Evolutionary conservation across 2,888 invertebrate species (phyloP).

Genomic region (Caenorhabditis afra): DNA sequence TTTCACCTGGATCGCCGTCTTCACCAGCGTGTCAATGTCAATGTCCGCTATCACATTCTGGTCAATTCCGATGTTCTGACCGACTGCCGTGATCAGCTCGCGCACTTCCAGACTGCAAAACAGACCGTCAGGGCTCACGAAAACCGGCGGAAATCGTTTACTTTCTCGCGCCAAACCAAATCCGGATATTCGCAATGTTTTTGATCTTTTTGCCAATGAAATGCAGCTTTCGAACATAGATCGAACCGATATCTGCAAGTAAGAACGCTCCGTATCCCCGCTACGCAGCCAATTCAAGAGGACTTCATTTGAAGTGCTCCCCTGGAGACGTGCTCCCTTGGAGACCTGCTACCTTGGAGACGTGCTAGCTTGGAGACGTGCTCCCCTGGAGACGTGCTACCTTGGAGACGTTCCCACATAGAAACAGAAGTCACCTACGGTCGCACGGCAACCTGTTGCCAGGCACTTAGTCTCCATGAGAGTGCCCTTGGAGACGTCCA

Average conservation of each 20-base stretch:
- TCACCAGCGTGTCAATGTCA: conserved; percentile 76
- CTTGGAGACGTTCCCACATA: neutral
- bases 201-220: conserved; percentile 74
- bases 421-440: neutral
- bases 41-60: conserved; percentile 74
- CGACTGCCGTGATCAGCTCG: conserved; percentile 76
- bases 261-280: neutral
- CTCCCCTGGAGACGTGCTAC: neutral
- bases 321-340: no score
- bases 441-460: neutral
- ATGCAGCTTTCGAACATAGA: conserved; percentile 78
- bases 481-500: neutral
- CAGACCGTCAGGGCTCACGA: neutral
- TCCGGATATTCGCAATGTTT: conserved; percentile 75
- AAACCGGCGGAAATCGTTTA: conserved; percentile 5
- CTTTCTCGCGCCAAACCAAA: conserved; percentile 79
- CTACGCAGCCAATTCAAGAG: no score
- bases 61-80: conserved; percentile 78
- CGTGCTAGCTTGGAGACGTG: no score
- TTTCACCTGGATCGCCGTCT: conserved; percentile 79
- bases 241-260: conserved; percentile 75
- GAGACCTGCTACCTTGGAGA: no score
- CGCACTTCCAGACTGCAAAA: conserved; percentile 73
- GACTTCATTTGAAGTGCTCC: no score
- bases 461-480: neutral